Evolutionary conservation across 2,113 vertebrate genomes (phyloP), one percentile per base, ranked within the genome.

Genomic region (Barnardius zonarius): DNA sequence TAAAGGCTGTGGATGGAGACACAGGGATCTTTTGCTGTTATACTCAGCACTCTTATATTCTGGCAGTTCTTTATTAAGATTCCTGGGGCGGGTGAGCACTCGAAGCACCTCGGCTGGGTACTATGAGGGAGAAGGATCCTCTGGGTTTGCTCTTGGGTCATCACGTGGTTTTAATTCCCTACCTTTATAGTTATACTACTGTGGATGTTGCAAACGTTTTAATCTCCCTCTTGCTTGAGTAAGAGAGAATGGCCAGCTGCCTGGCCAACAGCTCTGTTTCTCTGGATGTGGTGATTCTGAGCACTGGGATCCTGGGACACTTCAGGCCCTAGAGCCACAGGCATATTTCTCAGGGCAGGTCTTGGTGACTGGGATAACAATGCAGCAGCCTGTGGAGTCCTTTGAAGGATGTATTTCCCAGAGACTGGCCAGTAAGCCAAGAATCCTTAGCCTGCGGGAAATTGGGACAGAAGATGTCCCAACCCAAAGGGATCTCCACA

Each of bases 1-100:
- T 74, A 57, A 86, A 35, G 37, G 17, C 73, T 61, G 51, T 30
- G 41, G 59, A 41, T 0, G 0, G 55, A 78, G 64, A 37, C 15
- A 30, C 2, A 2, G 20, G 15, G 51, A 86, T 11, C 1, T 81
- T 74, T 73, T 0, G 0, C 14, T 88, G 5, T 49, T 73, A 11
- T 35, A 35, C 24, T 44, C 49, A 66, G 67, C 23, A 37, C 0
- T 37, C 25, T 59, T 81, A 31, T 81, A 63, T 46, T 76, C 43
- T 92, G 43, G 2, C 3, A 81, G 28, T 12, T 13, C 76, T 91
- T 76, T 57, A 10, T 93, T 22, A 51, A 77, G 54, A 70, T 77
- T 86, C 23, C 68, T 83, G 23, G 13, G 5, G 9, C 19, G 17
- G 7, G 2, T 83, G 20, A 51, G 37, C n/a, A 49, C 22, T 10